Evolutionary conservation across 1,140 invertebrate genomes (phyloP).

Genomic region (Cepaea nemoralis): DNA sequence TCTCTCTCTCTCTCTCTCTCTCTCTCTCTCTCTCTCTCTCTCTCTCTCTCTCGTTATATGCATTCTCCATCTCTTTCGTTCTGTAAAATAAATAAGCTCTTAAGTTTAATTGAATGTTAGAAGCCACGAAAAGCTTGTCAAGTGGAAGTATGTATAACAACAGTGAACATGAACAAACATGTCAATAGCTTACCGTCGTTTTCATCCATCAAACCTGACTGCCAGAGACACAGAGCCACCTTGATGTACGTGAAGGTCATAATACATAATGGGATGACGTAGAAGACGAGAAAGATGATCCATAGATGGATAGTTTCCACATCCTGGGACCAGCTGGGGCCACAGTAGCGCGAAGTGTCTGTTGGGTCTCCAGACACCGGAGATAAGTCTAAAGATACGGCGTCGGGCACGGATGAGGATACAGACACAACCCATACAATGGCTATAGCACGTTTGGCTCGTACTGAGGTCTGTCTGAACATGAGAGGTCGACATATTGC

Average conservation of each 20-base stretch:
- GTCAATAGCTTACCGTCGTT: conserved; percentile 35
- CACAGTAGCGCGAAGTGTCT: conserved; percentile 35
- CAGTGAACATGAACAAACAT: background rate
- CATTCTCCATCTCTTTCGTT: too few species aligned
- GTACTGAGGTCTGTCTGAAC: conserved; percentile 81
- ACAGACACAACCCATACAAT: conserved; percentile 79
- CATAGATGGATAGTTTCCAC: conserved; percentile 77
- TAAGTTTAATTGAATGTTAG: too few species aligned
- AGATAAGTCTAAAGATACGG: conserved; percentile 28
- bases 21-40: too few species aligned
- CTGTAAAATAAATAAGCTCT: too few species aligned
- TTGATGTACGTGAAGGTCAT: conserved; percentile 88
- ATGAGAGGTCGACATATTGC: conserved; percentile 91
- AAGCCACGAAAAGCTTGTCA: too few species aligned
- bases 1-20: too few species aligned
- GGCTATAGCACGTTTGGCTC: conserved; percentile 80
- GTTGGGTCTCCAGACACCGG: background rate
- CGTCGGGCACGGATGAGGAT: conserved; percentile 43
- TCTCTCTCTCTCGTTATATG: too few species aligned
- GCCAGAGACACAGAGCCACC: conserved; percentile 87
- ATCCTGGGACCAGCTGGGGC: conserved; percentile 39
- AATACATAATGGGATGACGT: conserved; percentile 82
- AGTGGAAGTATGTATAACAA: too few species aligned
- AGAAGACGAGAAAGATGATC: conserved; percentile 81
- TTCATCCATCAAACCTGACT: conserved; percentile 51